Evolutionary conservation across 2,113 vertebrate species (phyloP).

Genomic region (Galemys pyrenaicus): DNA sequence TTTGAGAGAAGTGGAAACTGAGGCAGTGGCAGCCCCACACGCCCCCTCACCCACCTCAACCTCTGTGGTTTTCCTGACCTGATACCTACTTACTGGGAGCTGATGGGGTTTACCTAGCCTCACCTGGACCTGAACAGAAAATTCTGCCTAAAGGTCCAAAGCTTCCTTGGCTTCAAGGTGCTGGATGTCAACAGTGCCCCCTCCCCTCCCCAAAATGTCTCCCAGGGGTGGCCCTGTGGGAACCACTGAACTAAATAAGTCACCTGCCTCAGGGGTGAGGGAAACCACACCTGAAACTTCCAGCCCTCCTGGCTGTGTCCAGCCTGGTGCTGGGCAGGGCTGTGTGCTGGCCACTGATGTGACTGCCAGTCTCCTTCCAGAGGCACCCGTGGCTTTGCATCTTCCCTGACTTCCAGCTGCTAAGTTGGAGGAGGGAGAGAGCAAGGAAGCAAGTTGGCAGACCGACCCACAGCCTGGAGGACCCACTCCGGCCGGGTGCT

Average conservation of each 20-base stretch:
- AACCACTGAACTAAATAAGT: not conserved
- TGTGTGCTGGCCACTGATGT: rapidly evolving
- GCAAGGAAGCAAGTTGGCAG: not conserved
- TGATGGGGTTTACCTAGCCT: not conserved
- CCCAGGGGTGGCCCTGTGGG: not conserved
- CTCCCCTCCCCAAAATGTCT: rapidly evolving
- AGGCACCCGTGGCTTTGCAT: not conserved
- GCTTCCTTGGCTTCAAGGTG: rapidly evolving
- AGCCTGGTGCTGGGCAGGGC: not conserved
- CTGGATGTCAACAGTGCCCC: no score
- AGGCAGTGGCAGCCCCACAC: rapidly evolving
- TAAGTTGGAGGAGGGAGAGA: not conserved
- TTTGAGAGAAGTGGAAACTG: not conserved
- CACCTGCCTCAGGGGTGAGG: no score
- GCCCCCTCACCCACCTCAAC: no score
- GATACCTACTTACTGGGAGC: rapidly evolving
- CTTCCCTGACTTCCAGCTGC: not conserved
- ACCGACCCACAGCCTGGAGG: not conserved
- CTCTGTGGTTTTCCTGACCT: not conserved
- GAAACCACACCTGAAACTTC: not conserved
- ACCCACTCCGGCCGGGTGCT: not conserved
- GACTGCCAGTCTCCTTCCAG: not conserved
- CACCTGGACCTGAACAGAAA: no score
- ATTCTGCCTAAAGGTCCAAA: no score
- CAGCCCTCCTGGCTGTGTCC: rapidly evolving